Percentiles rank a stretch among this genome's conserved stretches.
These are phyloP conservation scores for Zoroaster sp. DNA, from an alignment of 53 echinoderm and acorn worm genomes.

Conservation along the genomic window DNA sequence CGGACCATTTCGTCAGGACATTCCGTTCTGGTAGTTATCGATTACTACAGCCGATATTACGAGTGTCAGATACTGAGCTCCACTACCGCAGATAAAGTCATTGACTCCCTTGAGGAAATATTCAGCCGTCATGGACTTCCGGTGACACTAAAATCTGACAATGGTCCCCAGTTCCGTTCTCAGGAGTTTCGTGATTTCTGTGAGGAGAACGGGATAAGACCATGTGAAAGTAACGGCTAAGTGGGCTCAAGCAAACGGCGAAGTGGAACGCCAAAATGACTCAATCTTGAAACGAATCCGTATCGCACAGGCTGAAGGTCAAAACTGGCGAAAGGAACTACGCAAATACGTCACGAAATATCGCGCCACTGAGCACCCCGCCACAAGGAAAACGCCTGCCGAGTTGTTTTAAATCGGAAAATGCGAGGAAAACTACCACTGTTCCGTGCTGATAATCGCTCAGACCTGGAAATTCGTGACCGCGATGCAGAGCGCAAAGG, in stretches of 20 bases:
- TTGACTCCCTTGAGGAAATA: too few species aligned
- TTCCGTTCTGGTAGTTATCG: too few species aligned
- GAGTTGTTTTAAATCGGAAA: conserved; percentile 58
- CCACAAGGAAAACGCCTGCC: conserved; percentile 57
- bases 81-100: too few species aligned
- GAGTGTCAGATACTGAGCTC: too few species aligned
- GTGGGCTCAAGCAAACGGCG: conserved; percentile 66
- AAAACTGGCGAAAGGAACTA: conserved; percentile 31
- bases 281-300: conserved; percentile 51
- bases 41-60: too few species aligned
- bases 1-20: too few species aligned
- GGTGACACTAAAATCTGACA: conserved; percentile 24
- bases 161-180: conserved; percentile 56
- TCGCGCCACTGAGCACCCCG: conserved; percentile 21
- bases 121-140: too few species aligned
- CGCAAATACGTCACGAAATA: conserved; percentile 23
- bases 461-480: conserved; percentile 26
- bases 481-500: conserved; percentile 48
- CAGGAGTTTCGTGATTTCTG: conserved; percentile 32
- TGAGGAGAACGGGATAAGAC: conserved; percentile 36
- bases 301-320: conserved; percentile 55
- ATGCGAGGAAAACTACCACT: conserved; percentile 54
- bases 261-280: conserved; percentile 42
- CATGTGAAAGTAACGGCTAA: conserved; percentile 58
- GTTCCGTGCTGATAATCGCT: neutral